phyloP scores from a whole-genome alignment of 2,113 vertebrate species.

The Asarcornis scutulata region DNA sequence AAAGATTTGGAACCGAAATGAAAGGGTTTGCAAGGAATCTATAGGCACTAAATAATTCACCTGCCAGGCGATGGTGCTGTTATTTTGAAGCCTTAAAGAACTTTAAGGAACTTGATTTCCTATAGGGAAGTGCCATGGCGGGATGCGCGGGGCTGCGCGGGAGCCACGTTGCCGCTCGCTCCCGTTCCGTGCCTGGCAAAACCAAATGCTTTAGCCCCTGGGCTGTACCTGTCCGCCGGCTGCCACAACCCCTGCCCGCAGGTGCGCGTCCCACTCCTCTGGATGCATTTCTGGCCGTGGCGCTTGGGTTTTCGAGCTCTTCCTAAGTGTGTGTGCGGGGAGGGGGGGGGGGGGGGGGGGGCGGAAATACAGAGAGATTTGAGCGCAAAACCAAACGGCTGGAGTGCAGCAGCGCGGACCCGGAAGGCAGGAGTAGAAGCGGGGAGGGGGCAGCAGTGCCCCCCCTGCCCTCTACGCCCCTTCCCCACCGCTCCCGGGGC shows the following conservation, averaged over 20 bases:
- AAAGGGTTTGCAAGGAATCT: conserved; percentile 52
- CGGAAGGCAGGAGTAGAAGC: neutral
- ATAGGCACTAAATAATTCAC: conserved; percentile 69
- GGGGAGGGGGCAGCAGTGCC: neutral
- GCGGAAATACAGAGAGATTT: neutral
- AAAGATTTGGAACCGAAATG: conserved; percentile 60
- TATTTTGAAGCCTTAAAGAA: conserved; percentile 48
- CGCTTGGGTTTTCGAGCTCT: neutral
- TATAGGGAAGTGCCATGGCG: neutral
- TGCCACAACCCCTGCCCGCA: neutral
- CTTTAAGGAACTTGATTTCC: conserved; percentile 46
- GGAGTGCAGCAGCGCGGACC: neutral
- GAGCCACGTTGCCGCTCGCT: neutral
- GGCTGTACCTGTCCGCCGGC: neutral
- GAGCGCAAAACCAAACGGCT: neutral
- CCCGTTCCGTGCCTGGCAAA: neutral
- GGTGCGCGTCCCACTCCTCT: neutral
- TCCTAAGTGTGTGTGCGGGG: neutral
- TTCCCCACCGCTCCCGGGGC: neutral
- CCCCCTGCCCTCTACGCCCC: neutral
- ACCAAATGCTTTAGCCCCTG: neutral
- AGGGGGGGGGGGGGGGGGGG: accelerated
- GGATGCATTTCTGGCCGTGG: neutral
- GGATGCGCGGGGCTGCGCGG: neutral
- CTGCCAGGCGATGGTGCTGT: conserved; percentile 53